Evolutionary conservation across 2,797 vertebrate genomes (phyloP).

Genomic region (Rachycentron canadum): DNA sequence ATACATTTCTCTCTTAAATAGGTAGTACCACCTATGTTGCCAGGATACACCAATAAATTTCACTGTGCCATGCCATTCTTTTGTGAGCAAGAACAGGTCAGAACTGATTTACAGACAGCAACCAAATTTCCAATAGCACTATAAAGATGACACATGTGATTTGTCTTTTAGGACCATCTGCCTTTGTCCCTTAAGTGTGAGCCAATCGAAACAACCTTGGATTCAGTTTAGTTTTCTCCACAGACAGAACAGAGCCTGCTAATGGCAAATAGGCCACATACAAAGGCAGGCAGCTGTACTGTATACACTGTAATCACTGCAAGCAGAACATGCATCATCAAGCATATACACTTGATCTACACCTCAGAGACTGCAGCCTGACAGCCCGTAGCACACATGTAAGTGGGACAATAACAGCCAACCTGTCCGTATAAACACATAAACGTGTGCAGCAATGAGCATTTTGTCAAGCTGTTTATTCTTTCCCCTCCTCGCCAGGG

Average conservation of each 20-base stretch:
- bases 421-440: constrained; percentile 46
- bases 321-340: constrained; percentile 25
- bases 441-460: constrained; percentile 41
- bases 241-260: not conserved
- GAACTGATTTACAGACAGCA: not conserved
- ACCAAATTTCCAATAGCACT: not conserved
- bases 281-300: not conserved
- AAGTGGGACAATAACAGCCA: constrained; percentile 36
- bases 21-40: not conserved
- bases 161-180: not conserved
- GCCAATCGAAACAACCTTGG: not conserved
- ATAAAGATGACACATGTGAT: too few relatives aligned
- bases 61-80: not conserved
- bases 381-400: constrained; percentile 18
- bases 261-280: not conserved
- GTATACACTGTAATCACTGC: constrained; percentile 7
- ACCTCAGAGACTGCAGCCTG: constrained; percentile 29
- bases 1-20: not conserved
- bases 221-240: not conserved
- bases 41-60: not conserved
- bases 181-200: not conserved
- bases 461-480: constrained; percentile 68
- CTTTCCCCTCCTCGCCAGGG: constrained; percentile 35
- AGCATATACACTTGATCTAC: constrained; percentile 18
- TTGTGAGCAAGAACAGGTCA: not conserved